Percentiles rank a stretch among this genome's conserved stretches.
Conservation (phyloP, 2,888 invertebrate species). For the Steromphala cineraria region DNA sequence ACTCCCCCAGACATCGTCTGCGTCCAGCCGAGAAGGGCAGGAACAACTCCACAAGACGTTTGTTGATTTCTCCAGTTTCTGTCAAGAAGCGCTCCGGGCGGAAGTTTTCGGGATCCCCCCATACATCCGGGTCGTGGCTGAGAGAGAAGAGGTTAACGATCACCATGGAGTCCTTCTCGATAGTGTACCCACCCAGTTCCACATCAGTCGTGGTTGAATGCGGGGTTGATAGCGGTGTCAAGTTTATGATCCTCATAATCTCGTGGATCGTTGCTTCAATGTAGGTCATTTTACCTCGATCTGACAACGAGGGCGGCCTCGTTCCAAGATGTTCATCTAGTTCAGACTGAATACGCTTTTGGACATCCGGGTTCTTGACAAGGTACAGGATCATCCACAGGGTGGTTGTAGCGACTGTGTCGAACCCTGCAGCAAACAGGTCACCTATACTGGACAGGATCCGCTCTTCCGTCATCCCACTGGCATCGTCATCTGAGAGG, state of each 20-base stretch:
- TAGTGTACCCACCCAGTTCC: conserved; percentile 30
- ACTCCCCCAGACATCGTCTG: conserved; percentile 58
- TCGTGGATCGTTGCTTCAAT: conserved; percentile 51
- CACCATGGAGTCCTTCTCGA: conserved; percentile 40
- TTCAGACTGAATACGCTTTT: conserved; percentile 49
- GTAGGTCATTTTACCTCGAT: conserved; percentile 40
- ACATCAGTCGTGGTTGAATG: conserved; percentile 43
- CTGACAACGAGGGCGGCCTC: conserved; percentile 32
- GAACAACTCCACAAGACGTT: conserved; percentile 32
- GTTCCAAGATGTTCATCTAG: conserved; percentile 46
- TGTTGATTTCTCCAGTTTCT: conserved; percentile 21
- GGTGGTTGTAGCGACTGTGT: conserved; percentile 47
- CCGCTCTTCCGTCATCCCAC: conserved; percentile 26
- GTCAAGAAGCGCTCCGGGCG: conserved; percentile 34
- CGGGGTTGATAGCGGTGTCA: conserved; percentile 51
- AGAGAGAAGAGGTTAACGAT: conserved; percentile 32
- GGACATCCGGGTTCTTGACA: conserved; percentile 44
- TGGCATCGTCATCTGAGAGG: conserved; percentile 7
- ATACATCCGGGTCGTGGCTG: conserved; percentile 27
- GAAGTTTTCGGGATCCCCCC: conserved; percentile 38
- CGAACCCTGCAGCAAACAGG: conserved; percentile 54
- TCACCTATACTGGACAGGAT: conserved; percentile 42
- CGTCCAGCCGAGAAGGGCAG: conserved; percentile 50
- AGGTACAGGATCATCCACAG: conserved; percentile 47
- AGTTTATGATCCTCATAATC: conserved; percentile 37